Evolutionary conservation across 2,113 vertebrate genomes (phyloP).

Genomic region (Heterotilapia buettikoferi): DNA sequence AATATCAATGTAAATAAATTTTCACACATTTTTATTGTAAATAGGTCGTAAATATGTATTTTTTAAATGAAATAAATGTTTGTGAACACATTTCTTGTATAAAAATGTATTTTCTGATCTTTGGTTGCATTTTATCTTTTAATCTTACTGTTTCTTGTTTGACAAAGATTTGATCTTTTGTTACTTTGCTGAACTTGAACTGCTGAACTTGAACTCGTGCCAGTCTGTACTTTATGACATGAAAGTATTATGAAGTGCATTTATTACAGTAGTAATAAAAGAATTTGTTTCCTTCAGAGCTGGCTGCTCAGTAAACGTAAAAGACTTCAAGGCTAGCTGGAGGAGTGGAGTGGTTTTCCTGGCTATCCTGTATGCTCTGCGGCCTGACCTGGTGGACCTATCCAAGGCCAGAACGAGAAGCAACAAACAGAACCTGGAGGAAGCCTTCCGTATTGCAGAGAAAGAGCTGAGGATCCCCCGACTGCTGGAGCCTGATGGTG

Average conservation of each 20-base stretch:
- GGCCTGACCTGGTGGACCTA: slow-evolving; percentile 83
- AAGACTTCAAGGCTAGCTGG: slow-evolving; percentile 93
- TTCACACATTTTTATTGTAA: not conserved
- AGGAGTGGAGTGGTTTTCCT: slow-evolving; percentile 87
- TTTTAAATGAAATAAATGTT: not conserved
- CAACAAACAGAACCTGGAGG: slow-evolving; percentile 88
- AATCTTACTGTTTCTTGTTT: not conserved
- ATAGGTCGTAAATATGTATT: rapidly evolving
- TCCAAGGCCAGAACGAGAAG: slow-evolving; percentile 75
- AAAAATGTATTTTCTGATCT: not conserved
- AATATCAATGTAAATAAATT: not conserved
- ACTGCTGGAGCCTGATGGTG: slow-evolving; percentile 88
- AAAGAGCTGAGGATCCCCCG: slow-evolving; percentile 82
- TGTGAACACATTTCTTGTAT: not conserved
- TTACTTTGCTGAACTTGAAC: not conserved
- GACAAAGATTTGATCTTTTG: not conserved
- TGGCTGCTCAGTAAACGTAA: slow-evolving; percentile 75
- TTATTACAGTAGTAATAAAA: not conserved
- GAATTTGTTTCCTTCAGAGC: slow-evolving; percentile 59
- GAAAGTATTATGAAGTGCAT: not conserved
- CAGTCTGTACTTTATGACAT: not conserved
- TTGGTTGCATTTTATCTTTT: not conserved
- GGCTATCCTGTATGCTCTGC: slow-evolving; percentile 82
- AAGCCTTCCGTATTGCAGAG: slow-evolving; percentile 87
- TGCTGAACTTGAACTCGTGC: not conserved